These are phyloP conservation scores for Laothoe populi DNA, from an alignment of 2,888 invertebrate genomes.

Conservation along the genomic window DNA sequence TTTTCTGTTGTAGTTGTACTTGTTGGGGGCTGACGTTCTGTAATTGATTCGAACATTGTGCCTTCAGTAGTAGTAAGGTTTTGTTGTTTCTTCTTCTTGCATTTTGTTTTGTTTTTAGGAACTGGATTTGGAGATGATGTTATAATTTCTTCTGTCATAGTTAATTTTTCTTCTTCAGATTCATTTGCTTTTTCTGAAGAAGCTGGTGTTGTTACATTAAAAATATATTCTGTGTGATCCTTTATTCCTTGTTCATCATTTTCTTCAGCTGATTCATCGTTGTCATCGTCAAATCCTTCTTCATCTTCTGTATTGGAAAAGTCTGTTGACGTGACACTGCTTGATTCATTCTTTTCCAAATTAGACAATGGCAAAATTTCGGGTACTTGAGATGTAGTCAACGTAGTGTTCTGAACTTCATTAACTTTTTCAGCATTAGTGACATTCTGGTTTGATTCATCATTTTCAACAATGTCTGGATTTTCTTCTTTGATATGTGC, in stretches of 20 bases:
- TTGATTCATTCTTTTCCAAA: constrained; percentile 44
- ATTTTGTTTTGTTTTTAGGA: constrained; percentile 71
- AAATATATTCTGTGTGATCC: constrained; percentile 64
- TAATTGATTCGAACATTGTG: constrained; percentile 33
- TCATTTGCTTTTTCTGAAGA: constrained; percentile 47
- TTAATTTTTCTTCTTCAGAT: constrained; percentile 46
- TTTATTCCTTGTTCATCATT: constrained; percentile 52
- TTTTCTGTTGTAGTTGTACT: constrained; percentile 47
- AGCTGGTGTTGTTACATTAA: constrained; percentile 48
- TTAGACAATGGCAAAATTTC: not conserved
- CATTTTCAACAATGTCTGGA: constrained; percentile 44
- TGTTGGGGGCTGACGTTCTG: constrained; percentile 41
- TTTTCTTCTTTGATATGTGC: constrained; percentile 52
- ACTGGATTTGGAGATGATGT: constrained; percentile 47
- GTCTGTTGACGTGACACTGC: constrained; percentile 33
- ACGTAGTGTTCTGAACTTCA: constrained; percentile 38
- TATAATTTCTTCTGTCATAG: constrained; percentile 49
- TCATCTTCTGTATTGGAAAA: constrained; percentile 26
- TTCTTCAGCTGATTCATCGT: constrained; percentile 39
- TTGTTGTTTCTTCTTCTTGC: constrained; percentile 71
- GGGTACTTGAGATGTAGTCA: constrained; percentile 29
- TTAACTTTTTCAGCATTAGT: constrained; percentile 38
- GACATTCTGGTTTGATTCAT: constrained; percentile 36
- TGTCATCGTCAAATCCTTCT: constrained; percentile 38
- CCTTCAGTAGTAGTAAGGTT: constrained; percentile 47